Percentiles rank a stretch among this genome's conserved stretches.
phyloP scores from a whole-genome alignment of 2,797 vertebrate species.

The Triplophysa bombifrons region DNA sequence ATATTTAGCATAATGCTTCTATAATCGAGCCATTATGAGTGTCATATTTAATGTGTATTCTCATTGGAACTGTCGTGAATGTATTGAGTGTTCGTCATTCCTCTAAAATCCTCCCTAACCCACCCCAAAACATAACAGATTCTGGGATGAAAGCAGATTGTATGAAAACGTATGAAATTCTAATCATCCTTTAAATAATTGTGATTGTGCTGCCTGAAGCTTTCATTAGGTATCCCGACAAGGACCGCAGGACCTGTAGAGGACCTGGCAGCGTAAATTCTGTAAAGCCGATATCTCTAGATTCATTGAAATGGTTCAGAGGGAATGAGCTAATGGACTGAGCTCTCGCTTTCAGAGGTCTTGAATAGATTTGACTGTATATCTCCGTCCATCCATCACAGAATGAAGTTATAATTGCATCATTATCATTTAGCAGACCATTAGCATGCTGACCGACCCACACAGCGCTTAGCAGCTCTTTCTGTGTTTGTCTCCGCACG shows the following conservation, averaged over 20 bases:
- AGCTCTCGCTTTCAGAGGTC: neutral
- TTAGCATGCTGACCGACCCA: conserved; percentile 26
- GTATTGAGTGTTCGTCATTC: too few relatives aligned
- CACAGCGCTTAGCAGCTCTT: conserved; percentile 1
- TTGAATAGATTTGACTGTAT: neutral
- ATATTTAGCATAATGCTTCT: conserved; percentile 36
- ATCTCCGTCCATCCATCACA: conserved; percentile 21
- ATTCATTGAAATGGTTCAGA: neutral
- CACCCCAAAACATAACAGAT: too few relatives aligned
- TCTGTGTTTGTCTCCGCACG: conserved; percentile 33
- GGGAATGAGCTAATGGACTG: neutral
- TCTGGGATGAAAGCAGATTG: too few relatives aligned
- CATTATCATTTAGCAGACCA: conserved; percentile 38
- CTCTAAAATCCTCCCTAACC: too few relatives aligned
- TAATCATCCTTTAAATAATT: too few relatives aligned
- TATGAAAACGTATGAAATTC: too few relatives aligned
- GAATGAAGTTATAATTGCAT: conserved; percentile 40
- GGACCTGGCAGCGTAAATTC: too few relatives aligned
- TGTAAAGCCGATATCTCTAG: neutral
- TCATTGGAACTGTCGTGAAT: conserved; percentile 30
- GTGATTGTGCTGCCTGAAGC: too few relatives aligned
- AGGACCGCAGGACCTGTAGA: neutral
- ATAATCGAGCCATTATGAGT: conserved; percentile 53
- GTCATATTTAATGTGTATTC: conserved; percentile 26
- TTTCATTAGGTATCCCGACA: too few relatives aligned